Percentiles rank a stretch among this genome's conserved stretches.
phyloP scores from a whole-genome alignment of 2,797 vertebrate genomes.

The Pogonophryne albipinna region DNA sequence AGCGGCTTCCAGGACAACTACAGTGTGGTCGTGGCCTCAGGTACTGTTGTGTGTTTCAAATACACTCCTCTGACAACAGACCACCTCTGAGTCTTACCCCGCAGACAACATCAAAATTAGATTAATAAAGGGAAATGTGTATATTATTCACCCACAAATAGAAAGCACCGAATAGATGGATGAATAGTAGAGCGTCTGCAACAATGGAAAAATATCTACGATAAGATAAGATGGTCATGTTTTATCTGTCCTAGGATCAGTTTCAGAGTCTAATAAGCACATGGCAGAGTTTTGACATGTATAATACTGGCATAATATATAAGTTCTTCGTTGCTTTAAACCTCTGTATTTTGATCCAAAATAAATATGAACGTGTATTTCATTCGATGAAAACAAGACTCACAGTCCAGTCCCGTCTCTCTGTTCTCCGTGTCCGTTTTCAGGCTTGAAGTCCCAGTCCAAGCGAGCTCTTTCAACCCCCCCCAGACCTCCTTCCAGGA shows the following conservation, averaged over 20 bases:
- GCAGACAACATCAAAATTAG: neutral
- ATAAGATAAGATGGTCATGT: no score
- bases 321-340: no score
- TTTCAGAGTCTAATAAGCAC: neutral
- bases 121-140: neutral
- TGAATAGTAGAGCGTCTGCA: no score
- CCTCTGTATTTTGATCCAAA: no score
- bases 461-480: slow-evolving; percentile 96
- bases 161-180: no score
- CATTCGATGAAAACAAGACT: neutral
- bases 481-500: slow-evolving; percentile 94
- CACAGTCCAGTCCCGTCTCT: neutral
- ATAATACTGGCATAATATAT: neutral
- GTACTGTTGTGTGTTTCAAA: no score
- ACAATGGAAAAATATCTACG: no score
- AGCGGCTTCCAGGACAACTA: slow-evolving; percentile 99
- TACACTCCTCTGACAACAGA: no score
- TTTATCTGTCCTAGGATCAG: neutral
- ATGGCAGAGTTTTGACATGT: neutral
- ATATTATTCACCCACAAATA: neutral
- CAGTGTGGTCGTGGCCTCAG: slow-evolving; percentile 98
- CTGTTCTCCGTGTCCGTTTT: slow-evolving; percentile 6
- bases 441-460: slow-evolving; percentile 98
- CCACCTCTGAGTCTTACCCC: neutral
- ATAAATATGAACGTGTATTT: neutral